phyloP scores from a whole-genome alignment of 2,888 invertebrate genomes.

The Adelognathus sp. region DNA sequence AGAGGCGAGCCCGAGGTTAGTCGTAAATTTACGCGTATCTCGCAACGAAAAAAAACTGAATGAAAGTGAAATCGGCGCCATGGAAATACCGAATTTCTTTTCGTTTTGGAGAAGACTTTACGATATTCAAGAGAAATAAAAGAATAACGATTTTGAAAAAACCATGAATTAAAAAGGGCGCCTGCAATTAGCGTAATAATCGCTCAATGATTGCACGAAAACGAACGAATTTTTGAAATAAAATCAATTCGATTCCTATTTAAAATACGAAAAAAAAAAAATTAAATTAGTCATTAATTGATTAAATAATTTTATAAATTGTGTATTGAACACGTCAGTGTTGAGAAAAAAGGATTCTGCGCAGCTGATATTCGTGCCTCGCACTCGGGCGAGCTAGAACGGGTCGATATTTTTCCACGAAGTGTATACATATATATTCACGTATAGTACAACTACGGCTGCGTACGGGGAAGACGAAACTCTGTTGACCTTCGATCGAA shows the following conservation, averaged over 20 bases:
- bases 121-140: not conserved
- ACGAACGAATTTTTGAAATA: not conserved
- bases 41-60: not conserved
- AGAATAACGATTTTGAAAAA: not conserved
- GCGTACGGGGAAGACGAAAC: conserved; percentile 4
- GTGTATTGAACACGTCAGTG: not conserved
- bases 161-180: not conserved
- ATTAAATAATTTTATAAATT: not conserved
- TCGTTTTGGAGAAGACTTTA: not conserved
- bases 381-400: not conserved
- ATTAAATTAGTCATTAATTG: too few species aligned
- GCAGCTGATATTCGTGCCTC: conserved; percentile 22
- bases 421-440: too few species aligned
- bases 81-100: not conserved
- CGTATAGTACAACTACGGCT: conserved; percentile 30
- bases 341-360: conserved; percentile 42
- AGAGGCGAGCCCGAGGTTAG: not conserved
- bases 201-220: not conserved
- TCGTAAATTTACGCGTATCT: conserved; percentile 17
- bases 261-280: too few species aligned
- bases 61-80: not conserved
- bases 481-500: conserved; percentile 3
- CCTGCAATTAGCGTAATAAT: not conserved
- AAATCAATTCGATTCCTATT: not conserved
- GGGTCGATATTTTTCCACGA: conserved; percentile 47